A percentile compares a stretch with the other conserved stretches of the same genome.
Evolutionary conservation across 2,797 vertebrate genomes (phyloP).

Genomic region (Tachyglossus aculeatus): DNA sequence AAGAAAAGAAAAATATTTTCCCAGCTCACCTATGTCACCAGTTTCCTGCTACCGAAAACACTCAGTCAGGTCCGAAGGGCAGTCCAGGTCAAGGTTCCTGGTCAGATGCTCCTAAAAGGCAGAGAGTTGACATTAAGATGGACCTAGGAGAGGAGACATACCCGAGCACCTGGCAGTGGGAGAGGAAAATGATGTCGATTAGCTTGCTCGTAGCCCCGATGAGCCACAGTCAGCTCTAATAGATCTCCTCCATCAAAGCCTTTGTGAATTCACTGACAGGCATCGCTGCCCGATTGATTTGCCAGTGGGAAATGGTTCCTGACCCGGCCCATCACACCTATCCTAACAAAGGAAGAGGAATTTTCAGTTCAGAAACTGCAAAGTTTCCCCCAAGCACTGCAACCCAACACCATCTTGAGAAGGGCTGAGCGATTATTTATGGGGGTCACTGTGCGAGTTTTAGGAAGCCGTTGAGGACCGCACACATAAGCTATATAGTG

Average conservation of each 20-base stretch:
- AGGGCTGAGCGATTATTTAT: too few species aligned
- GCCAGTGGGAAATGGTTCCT: not conserved
- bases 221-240: not conserved
- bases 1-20: not conserved
- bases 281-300: too few species aligned
- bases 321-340: not conserved
- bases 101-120: conserved; percentile 31
- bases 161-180: not conserved
- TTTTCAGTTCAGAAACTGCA: too few species aligned
- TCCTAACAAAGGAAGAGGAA: too few species aligned
- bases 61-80: conserved; percentile 5
- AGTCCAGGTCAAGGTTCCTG: conserved; percentile 13
- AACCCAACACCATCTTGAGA: too few species aligned
- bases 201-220: not conserved
- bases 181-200: not conserved
- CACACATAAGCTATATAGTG: too few species aligned
- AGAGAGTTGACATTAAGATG: conserved; percentile 17
- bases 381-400: too few species aligned
- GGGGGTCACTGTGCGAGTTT: too few species aligned
- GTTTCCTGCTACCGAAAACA: conserved; percentile 32
- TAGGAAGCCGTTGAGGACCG: too few species aligned
- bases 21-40: conserved; percentile 54
- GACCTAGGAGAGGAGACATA: not conserved
- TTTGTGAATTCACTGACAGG: not conserved
- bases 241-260: not conserved